These are phyloP conservation scores for Lycophotia porphyrea DNA, from an alignment of 2,888 invertebrate genomes.

Conservation along the genomic window DNA sequence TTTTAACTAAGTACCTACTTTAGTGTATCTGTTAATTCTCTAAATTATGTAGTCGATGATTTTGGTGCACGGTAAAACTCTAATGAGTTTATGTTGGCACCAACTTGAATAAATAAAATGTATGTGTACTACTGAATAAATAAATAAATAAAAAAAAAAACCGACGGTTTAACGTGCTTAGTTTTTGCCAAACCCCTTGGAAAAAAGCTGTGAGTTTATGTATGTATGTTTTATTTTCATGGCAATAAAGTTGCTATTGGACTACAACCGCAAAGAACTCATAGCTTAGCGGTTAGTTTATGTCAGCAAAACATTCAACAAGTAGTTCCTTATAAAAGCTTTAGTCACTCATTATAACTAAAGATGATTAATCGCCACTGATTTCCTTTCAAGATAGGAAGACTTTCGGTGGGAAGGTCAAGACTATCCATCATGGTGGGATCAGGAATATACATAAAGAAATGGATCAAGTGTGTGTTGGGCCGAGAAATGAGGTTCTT, in stretches of 20 bases:
- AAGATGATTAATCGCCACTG: slow-evolving; percentile 40
- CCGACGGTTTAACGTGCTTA: too few species aligned
- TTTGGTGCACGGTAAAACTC: too few species aligned
- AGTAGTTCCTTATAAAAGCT: slow-evolving; percentile 17
- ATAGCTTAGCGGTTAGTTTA: not conserved
- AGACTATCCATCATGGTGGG: slow-evolving; percentile 30
- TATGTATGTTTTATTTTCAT: not conserved
- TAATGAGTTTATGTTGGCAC: too few species aligned
- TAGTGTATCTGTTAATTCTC: too few species aligned
- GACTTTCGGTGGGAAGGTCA: slow-evolving; percentile 22
- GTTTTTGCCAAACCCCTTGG: too few species aligned
- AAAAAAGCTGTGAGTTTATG: too few species aligned
- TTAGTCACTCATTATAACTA: slow-evolving; percentile 24
- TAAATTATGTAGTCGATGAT: too few species aligned
- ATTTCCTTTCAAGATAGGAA: slow-evolving; percentile 31
- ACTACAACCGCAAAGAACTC: not conserved
- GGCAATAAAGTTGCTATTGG: not conserved
- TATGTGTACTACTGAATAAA: too few species aligned
- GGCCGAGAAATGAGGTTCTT: slow-evolving; percentile 3
- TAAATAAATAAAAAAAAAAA: too few species aligned
- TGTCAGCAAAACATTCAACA: slow-evolving; percentile 35
- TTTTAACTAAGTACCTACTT: too few species aligned
- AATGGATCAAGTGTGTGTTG: slow-evolving; percentile 20
- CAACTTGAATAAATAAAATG: too few species aligned
- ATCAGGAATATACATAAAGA: slow-evolving; percentile 31